Evolutionary conservation across 2,113 vertebrate genomes (phyloP).

Genomic region (Dromiciops gliroides): DNA sequence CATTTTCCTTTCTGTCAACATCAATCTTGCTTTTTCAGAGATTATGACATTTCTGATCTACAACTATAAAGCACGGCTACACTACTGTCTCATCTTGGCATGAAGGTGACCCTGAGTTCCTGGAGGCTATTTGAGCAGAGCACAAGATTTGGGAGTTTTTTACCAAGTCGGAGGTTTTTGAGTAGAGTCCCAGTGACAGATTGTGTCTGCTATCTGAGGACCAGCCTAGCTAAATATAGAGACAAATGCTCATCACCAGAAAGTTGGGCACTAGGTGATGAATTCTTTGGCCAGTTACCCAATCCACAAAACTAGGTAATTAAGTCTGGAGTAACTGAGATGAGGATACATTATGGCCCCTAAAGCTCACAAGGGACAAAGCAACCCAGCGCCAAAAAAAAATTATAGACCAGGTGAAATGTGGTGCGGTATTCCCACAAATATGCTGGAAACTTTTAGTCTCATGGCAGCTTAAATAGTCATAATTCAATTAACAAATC

Average conservation of each 20-base stretch:
- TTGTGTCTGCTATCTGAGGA: not conserved
- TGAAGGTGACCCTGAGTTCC: not conserved
- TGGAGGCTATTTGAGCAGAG: not conserved
- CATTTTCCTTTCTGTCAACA: not conserved
- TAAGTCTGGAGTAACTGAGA: conserved; percentile 63
- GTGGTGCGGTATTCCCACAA: conserved; percentile 9
- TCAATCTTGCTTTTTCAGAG: not conserved
- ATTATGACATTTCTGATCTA: not conserved
- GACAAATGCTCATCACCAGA: not conserved
- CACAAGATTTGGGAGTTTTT: not conserved
- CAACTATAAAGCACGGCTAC: not conserved
- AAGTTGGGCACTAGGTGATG: not conserved
- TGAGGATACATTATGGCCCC: not conserved
- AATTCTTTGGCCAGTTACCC: not conserved
- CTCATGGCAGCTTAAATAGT: conserved; percentile 71
- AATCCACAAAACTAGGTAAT: conserved; percentile 58
- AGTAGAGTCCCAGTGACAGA: not conserved
- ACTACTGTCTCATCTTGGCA: not conserved
- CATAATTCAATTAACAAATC: conserved; percentile 77
- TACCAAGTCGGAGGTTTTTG: not conserved
- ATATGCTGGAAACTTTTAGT: conserved; percentile 59
- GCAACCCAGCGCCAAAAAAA: conserved; percentile 26
- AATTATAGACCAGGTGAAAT: conserved; percentile 23
- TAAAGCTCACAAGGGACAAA: conserved; percentile 40
- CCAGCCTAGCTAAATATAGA: not conserved